Conservation (phyloP, 2,797 vertebrate genomes). For the Eurystomus glaucurus region DNA sequence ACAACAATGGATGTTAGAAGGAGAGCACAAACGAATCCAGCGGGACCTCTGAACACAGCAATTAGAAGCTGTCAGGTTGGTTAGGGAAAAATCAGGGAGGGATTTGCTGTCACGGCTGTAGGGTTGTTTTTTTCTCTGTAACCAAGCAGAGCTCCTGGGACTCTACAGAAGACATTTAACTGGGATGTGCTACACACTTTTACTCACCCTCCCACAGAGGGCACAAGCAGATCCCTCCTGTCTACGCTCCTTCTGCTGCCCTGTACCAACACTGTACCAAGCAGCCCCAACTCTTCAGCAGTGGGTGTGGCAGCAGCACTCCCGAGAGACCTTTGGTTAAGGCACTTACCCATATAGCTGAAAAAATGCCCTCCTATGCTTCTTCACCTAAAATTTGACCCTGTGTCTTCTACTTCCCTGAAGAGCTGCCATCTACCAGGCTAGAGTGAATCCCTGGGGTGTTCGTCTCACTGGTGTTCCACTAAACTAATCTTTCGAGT, state of each 20-base stretch:
- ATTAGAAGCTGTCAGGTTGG: not conserved
- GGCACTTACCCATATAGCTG: not conserved
- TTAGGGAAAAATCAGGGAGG: not conserved
- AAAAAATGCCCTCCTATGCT: not conserved
- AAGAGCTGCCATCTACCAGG: fast-evolving
- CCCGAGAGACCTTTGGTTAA: not conserved
- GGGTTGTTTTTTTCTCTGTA: not conserved
- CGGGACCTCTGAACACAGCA: not conserved
- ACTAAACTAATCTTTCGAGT: not conserved
- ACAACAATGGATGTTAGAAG: not conserved
- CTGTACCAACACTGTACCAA: not conserved
- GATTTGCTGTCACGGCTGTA: not conserved
- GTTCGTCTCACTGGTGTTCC: not conserved
- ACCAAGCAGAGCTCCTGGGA: not conserved
- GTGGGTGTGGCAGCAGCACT: not conserved
- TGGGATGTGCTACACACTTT: not conserved
- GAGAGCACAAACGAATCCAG: not conserved
- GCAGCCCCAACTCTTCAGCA: not conserved
- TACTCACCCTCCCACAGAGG: not conserved
- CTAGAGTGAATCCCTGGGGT: not conserved
- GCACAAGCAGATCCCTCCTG: not conserved
- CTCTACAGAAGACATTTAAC: not conserved
- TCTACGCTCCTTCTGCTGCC: not conserved
- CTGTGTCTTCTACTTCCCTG: not conserved
- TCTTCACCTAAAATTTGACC: not conserved